phyloP scores from a whole-genome alignment of 2,113 vertebrate species.

The Salminus brasiliensis region DNA sequence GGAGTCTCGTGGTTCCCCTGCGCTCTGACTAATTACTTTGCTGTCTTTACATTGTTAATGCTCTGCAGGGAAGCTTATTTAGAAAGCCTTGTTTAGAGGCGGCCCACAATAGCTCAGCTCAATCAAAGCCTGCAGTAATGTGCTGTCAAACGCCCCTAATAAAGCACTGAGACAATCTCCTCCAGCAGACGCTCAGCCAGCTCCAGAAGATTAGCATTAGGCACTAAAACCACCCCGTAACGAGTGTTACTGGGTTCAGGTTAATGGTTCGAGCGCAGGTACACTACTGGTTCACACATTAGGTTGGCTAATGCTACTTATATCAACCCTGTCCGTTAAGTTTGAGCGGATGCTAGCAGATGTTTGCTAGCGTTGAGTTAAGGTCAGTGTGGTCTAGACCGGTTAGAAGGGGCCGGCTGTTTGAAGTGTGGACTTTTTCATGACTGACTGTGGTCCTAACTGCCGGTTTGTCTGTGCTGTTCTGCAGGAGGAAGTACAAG shows the following conservation, averaged over 20 bases:
- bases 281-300: too few relatives aligned
- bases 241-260: too few relatives aligned
- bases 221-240: too few relatives aligned
- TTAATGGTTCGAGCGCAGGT: too few relatives aligned
- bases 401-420: too few relatives aligned
- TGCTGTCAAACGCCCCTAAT: neutral
- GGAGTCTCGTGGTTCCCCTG: slow-evolving; percentile 16
- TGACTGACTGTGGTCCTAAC: neutral
- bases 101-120: slow-evolving; percentile 19
- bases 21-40: slow-evolving; percentile 48
- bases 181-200: neutral
- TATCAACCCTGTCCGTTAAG: too few relatives aligned
- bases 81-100: slow-evolving; percentile 49
- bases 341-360: too few relatives aligned
- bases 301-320: too few relatives aligned
- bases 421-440: too few relatives aligned
- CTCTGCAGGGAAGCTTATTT: slow-evolving; percentile 54
- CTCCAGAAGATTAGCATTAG: too few relatives aligned
- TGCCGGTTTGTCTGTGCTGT: slow-evolving; percentile 61
- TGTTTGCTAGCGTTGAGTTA: too few relatives aligned
- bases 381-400: too few relatives aligned
- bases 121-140: slow-evolving; percentile 42
- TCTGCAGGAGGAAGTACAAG: slow-evolving; percentile 98
- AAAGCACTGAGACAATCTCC: slow-evolving; percentile 2
- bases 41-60: slow-evolving; percentile 53